These are phyloP conservation scores for Eubucco bourcierii DNA, from an alignment of 2,113 vertebrate species.

Conservation along the genomic window DNA sequence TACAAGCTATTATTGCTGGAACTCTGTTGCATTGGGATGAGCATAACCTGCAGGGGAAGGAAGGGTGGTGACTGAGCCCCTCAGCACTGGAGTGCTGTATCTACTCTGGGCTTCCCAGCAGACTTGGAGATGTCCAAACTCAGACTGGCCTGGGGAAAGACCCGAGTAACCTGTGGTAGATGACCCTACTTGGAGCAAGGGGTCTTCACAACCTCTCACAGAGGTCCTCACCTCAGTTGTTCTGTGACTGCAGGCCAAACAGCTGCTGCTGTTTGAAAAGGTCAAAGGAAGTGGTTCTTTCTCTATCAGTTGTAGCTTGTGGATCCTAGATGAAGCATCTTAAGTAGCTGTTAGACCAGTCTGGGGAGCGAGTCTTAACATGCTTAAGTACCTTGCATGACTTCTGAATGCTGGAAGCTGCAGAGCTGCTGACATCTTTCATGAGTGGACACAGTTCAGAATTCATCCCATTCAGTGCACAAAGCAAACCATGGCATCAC, in stretches of 20 bases:
- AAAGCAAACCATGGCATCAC: neutral
- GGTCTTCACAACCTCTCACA: neutral
- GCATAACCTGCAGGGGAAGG: neutral
- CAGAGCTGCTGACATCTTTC: neutral
- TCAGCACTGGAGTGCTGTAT: neutral
- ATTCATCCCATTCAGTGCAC: neutral
- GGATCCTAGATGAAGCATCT: neutral
- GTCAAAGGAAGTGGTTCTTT: neutral
- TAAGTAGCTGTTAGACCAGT: constrained; percentile 25
- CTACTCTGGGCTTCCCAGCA: neutral
- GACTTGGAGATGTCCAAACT: neutral
- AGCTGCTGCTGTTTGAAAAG: neutral
- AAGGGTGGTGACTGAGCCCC: neutral
- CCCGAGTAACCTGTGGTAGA: neutral
- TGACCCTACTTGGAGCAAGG: neutral
- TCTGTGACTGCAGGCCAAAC: neutral
- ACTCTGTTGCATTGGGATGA: neutral
- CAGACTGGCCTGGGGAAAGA: neutral
- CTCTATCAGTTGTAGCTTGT: neutral
- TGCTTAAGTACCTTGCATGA: neutral
- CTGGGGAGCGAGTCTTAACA: neutral
- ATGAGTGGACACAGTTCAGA: neutral
- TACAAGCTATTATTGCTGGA: neutral
- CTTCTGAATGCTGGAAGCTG: neutral
- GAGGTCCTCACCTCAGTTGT: rapidly evolving